These are phyloP conservation scores for Biston stratarius DNA, from an alignment of 2,888 invertebrate genomes.

Conservation along the genomic window DNA sequence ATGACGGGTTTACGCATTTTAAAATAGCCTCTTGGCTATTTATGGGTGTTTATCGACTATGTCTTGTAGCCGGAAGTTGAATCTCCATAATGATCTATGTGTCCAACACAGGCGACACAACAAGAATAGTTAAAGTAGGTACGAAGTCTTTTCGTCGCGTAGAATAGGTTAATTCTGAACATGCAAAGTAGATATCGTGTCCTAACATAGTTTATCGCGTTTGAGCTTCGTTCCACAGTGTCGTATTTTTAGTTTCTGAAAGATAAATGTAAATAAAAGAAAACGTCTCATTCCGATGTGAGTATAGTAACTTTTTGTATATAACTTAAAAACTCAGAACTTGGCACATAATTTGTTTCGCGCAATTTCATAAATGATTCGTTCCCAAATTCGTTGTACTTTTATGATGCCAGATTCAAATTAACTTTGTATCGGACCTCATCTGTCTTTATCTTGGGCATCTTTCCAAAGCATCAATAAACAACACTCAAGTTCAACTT, in stretches of 20 bases:
- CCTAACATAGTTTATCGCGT: constrained; percentile 38
- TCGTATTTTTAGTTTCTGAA: constrained; percentile 34
- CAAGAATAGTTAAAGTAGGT: constrained; percentile 22
- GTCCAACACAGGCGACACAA: constrained; percentile 9
- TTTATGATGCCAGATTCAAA: constrained; percentile 30
- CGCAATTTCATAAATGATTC: constrained; percentile 25
- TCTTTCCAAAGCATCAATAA: constrained; percentile 40
- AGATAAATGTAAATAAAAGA: constrained; percentile 36
- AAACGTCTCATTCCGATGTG: constrained; percentile 28
- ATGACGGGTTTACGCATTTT: constrained; percentile 43
- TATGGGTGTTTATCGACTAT: constrained; percentile 46
- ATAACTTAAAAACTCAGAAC: constrained; percentile 32
- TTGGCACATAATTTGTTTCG: constrained; percentile 22
- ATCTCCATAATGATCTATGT: constrained; percentile 53
- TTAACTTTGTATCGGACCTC: constrained; percentile 33
- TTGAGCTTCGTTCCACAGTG: constrained; percentile 22
- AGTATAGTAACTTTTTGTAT: constrained; percentile 27
- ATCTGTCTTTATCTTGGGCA: constrained; percentile 37
- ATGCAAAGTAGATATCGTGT: constrained; percentile 37
- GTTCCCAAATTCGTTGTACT: constrained; percentile 20
- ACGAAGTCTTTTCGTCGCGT: constrained; percentile 20
- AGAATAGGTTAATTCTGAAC: constrained; percentile 37
- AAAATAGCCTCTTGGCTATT: constrained; percentile 43
- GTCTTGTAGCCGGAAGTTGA: constrained; percentile 55
- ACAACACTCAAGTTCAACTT: constrained; percentile 44